phyloP scores from a whole-genome alignment of 1,140 invertebrate genomes.

The Apis cerana region DNA sequence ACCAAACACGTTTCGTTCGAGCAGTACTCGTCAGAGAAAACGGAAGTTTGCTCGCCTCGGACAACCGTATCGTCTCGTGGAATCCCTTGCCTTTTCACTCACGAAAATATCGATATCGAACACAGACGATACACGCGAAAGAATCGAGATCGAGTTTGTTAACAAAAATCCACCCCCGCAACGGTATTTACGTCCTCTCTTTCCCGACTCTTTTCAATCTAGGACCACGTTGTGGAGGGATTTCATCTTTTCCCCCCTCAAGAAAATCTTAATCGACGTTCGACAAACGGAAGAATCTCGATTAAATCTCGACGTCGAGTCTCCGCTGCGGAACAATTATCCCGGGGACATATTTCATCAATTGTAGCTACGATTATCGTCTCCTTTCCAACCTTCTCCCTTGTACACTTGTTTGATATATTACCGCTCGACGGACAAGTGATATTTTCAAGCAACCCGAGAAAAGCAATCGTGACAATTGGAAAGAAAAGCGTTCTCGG shows the following conservation, averaged over 20 bases:
- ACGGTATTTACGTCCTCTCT: neutral
- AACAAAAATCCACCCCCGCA: slow-evolving; percentile 1
- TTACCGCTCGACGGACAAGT: too few species aligned
- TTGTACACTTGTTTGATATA: too few species aligned
- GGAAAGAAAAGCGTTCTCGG: too few species aligned
- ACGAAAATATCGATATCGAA: neutral
- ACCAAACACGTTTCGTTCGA: neutral
- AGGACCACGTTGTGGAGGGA: neutral
- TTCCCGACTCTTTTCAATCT: neutral
- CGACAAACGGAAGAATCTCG: slow-evolving; percentile 15
- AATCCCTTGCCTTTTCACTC: neutral
- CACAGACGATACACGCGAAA: neutral
- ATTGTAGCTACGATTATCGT: slow-evolving; percentile 28
- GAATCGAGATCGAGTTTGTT: slow-evolving; percentile 8
- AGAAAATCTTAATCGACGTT: slow-evolving; percentile 17
- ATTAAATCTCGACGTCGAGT: slow-evolving; percentile 23
- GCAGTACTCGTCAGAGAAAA: neutral
- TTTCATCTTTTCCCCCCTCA: neutral
- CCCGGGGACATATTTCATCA: neutral
- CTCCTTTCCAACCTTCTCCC: neutral
- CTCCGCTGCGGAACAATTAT: neutral
- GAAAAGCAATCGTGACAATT: too few species aligned
- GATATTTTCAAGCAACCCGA: too few species aligned
- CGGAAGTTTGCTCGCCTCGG: neutral
- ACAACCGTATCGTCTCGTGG: too few species aligned